phyloP scores from a whole-genome alignment of 35 echinoderm and acorn worm genomes.

The Lytechinus variegatus region DNA sequence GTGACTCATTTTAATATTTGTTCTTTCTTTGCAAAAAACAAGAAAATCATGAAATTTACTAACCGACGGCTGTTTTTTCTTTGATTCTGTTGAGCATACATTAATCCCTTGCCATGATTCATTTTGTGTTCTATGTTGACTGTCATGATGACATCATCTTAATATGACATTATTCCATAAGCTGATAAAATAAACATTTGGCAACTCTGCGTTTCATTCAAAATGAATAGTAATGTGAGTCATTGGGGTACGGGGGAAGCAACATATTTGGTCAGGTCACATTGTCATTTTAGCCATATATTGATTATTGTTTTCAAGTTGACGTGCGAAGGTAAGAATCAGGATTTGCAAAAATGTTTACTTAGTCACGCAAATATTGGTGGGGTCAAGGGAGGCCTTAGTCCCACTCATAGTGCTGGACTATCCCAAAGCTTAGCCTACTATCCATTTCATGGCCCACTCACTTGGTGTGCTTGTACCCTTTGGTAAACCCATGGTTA shows the following conservation, averaged over 20 bases:
- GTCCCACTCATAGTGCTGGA: too few species aligned
- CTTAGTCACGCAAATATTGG: too few species aligned
- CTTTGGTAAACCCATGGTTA: too few species aligned
- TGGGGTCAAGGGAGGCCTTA: too few species aligned
- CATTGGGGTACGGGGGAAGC: not conserved
- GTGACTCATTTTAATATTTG: not conserved
- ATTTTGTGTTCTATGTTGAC: not conserved
- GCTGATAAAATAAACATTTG: conserved; percentile 20
- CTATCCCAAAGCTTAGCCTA: too few species aligned
- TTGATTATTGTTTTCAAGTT: not conserved
- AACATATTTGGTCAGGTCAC: not conserved
- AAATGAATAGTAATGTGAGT: not conserved
- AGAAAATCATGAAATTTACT: not conserved
- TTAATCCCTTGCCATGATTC: not conserved
- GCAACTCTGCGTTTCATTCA: not conserved
- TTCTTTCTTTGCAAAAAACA: not conserved
- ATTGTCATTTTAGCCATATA: not conserved
- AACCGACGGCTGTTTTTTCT: not conserved
- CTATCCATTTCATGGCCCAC: too few species aligned
- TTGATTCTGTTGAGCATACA: not conserved
- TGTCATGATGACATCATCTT: not conserved
- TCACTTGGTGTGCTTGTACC: too few species aligned
- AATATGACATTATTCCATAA: conserved; percentile 20
- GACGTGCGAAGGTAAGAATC: not conserved
- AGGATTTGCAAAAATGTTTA: too few species aligned